phyloP scores from a whole-genome alignment of 2,888 invertebrate species.

The Leptarthrus brevirostris region DNA sequence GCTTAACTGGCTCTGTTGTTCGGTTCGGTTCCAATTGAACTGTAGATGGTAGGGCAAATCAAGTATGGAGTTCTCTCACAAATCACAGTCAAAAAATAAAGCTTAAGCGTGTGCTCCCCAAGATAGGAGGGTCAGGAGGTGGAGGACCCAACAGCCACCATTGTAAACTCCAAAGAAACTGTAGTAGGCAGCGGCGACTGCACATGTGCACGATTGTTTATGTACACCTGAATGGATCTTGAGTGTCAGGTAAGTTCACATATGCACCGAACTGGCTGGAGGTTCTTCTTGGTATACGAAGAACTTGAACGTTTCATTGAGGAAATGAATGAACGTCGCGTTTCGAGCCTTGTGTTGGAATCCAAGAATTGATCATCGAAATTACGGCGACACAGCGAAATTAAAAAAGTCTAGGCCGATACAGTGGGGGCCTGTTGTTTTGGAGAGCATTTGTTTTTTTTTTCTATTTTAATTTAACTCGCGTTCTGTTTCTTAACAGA shows the following conservation, averaged over 20 bases:
- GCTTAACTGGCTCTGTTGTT: conserved; percentile 13
- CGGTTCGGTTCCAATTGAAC: too few relatives aligned
- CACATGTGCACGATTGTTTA: conserved; percentile 38
- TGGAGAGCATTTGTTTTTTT: too few relatives aligned
- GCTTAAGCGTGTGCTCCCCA: conserved; percentile 17
- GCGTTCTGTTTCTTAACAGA: too few relatives aligned
- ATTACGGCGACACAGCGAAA: background rate
- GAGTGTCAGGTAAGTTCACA: conserved; percentile 10
- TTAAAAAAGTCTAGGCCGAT: background rate
- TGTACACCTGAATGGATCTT: conserved; percentile 36
- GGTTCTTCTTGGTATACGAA: background rate
- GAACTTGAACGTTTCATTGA: conserved; percentile 27
- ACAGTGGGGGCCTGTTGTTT: background rate
- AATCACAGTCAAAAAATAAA: conserved; percentile 38
- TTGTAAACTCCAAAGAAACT: background rate
- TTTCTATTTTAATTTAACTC: too few relatives aligned
- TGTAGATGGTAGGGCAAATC: conserved; percentile 28
- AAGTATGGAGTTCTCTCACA: conserved; percentile 39
- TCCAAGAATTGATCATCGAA: conserved; percentile 15
- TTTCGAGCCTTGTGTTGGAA: too few relatives aligned
- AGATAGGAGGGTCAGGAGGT: too few relatives aligned
- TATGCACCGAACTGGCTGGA: background rate
- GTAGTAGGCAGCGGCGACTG: background rate
- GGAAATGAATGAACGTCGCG: conserved; percentile 9
- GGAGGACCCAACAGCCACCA: background rate